Base-by-base conservation (phyloP, 2,113 vertebrate genomes). In the Bubo scandiacus region DNA sequence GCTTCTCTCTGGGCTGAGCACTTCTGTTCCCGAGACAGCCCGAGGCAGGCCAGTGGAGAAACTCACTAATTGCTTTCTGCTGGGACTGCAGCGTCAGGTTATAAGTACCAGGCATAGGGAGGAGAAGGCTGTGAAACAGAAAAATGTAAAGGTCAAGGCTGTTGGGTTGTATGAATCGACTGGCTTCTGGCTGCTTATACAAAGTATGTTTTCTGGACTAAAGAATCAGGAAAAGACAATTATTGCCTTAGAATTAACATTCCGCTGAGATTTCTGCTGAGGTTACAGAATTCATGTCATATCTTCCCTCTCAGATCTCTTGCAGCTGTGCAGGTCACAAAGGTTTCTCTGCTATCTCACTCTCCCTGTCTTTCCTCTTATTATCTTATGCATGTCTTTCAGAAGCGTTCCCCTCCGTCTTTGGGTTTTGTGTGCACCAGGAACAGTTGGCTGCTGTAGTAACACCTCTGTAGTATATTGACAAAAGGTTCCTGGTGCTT, bases 131-230 rank as follows among this genome's bases (percentile, higher is more conserved):
- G 49, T 67, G 74, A 77, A 91, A 68, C n/a, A 82, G 32, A 38
- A 88, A 73, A 87, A 34, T 6, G 19, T 63, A 52, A 72, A 74
- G 8, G 34, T 43, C 68, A 73, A 63, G n/a, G 32, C 32, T 25
- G 4, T 16, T 67, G 9, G 13, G 22, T 36, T 55, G 26, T 54
- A 58, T 0, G 0, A 72, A 34, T 57, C 1, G 12, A 7, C 22
- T 45, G 20, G 2, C 20, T 71, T 47, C 45, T 42, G 32, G 18
- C 36, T 11, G 17, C 54, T 81, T 51, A 18, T 12, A 38, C 32
- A 81, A 78, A 71, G 4, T 27, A 38, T 25, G 14, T 42, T 42
- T 78, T 91, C 51, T 78, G 20, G 18, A 81, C 17, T 88, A 63
- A 71, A 22, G 2, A 74, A 29, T 43, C 34, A 52, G 38, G 42